Evolutionary conservation across 1,140 invertebrate genomes (phyloP), one percentile per base, ranked within the genome.

Genomic region (Zaprionus lachaisei): DNA sequence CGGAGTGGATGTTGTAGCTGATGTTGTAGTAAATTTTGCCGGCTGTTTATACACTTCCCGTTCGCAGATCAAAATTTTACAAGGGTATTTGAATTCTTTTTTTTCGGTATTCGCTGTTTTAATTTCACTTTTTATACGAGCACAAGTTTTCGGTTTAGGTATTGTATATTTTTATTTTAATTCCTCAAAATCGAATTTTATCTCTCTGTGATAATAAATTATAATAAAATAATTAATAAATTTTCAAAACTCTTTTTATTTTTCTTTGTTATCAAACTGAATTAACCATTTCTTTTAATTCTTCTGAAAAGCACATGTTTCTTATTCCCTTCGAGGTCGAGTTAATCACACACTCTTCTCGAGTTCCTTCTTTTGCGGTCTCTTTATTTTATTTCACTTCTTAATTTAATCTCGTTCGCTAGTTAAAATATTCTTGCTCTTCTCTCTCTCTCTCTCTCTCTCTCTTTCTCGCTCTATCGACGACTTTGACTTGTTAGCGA

Each of bases 21-120:
- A 79, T 68, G 67, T 79, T 72, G 79, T 69, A 83, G 79, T 90
- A 90, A 90, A 90, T 90, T 84, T 90, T 90, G 85, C 76, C 55
- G 75, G 72, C 70, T 77, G 62, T 89, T 89, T 41, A 55, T 83
- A 72, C 73, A 77, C 77, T 67, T 80, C 55, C 67, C 74, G 69
- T 55, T 57, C 7, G 78, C 38, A 71, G 65, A 62, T 60, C 51
- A 70, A 64, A 76, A 77, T 63, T 62, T 70, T 57, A 60, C 37
- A 44, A 5, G 38, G 37, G 37, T 49, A 55, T 44, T 67, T 66
- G 5, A 28, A 22, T 54, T 60, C 55, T 41, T 47, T 56, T 54
- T 72, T 77, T 69, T 74, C 44, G 11, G 26, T 68, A 15, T 65
- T 54, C 22, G 34, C 38, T 65, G 11, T 38, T 24, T 64, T 38